A percentile compares a stretch with the other conserved stretches of the same genome.
These are phyloP conservation scores for Timandra comae DNA, from an alignment of 2,888 invertebrate genomes.

Conservation along the genomic window DNA sequence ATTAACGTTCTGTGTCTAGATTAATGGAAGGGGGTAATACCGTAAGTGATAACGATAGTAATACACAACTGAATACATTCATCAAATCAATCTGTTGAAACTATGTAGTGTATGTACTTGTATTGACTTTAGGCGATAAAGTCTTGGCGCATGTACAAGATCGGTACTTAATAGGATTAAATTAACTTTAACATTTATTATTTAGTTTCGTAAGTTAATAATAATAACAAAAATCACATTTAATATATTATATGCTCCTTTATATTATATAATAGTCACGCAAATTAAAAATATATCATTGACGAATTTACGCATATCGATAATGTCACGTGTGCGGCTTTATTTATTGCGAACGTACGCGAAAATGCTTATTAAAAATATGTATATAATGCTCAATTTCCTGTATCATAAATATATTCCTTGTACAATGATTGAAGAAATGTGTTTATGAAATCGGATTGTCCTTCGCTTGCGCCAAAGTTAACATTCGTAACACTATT, in stretches of 20 bases:
- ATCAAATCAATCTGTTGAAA: slow-evolving; percentile 32
- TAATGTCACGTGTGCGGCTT: slow-evolving; percentile 51
- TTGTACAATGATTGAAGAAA: slow-evolving; percentile 3
- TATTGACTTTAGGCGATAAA: slow-evolving; percentile 71
- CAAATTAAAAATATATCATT: slow-evolving; percentile 20
- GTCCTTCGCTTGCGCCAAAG: slow-evolving; percentile 32
- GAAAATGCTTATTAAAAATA: slow-evolving; percentile 44
- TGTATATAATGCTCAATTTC: slow-evolving; percentile 49
- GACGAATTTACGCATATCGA: slow-evolving; percentile 24
- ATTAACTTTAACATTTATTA: slow-evolving; percentile 62
- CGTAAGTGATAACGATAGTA: slow-evolving; percentile 32
- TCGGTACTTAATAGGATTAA: slow-evolving; percentile 52
- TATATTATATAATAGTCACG: slow-evolving; percentile 18
- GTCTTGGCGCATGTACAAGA: slow-evolving; percentile 68
- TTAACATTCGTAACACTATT: slow-evolving; percentile 36
- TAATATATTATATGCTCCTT: slow-evolving; percentile 21
- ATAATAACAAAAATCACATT: slow-evolving; percentile 35
- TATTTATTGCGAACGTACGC: slow-evolving; percentile 43
- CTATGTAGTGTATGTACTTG: slow-evolving; percentile 58
- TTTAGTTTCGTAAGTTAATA: slow-evolving; percentile 53
- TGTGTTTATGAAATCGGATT: slow-evolving; percentile 28
- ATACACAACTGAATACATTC: slow-evolving; percentile 22
- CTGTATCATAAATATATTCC: slow-evolving; percentile 24
- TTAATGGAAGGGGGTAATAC: slow-evolving; percentile 29
- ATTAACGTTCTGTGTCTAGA: slow-evolving; percentile 32